Percentiles rank a stretch among this genome's conserved stretches.
Conservation (phyloP, 2,113 vertebrate species). For the Indicator indicator region DNA sequence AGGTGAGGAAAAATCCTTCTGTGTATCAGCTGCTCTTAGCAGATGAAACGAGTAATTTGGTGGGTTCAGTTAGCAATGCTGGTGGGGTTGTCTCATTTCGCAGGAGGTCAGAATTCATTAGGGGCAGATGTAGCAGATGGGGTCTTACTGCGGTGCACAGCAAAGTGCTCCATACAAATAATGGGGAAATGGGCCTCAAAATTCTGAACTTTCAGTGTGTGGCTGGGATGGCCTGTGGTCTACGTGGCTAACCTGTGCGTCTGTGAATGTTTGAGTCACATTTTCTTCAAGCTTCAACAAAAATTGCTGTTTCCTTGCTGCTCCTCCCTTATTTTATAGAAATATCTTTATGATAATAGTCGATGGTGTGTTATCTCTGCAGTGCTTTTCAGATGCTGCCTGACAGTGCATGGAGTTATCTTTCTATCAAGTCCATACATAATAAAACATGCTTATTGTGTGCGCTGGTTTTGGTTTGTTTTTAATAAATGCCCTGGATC, state of each 20-base stretch:
- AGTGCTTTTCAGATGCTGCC: not conserved
- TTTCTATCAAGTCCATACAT: slow-evolving; percentile 12
- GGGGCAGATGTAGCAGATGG: not conserved
- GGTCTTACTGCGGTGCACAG: not conserved
- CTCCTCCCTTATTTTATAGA: not conserved
- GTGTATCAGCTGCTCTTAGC: not conserved
- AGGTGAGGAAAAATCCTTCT: slow-evolving; percentile 34
- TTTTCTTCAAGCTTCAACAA: not conserved
- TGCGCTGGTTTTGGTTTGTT: slow-evolving; percentile 12
- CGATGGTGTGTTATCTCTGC: not conserved
- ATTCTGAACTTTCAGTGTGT: not conserved
- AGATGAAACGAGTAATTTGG: slow-evolving; percentile 44
- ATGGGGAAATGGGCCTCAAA: not conserved
- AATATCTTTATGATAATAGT: not conserved
- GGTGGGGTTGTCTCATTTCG: not conserved
- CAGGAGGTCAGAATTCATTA: not conserved
- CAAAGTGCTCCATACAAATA: not conserved
- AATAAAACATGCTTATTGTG: slow-evolving; percentile 41
- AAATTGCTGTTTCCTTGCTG: not conserved
- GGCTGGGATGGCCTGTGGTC: not conserved
- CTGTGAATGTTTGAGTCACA: not conserved
- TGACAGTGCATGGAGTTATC: not conserved
- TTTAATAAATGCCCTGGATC: slow-evolving; percentile 49
- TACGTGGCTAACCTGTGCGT: not conserved
- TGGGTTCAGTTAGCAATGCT: not conserved